Base-by-base conservation (phyloP, 2,113 vertebrate species). In the Genyomyrus donnyi region DNA sequence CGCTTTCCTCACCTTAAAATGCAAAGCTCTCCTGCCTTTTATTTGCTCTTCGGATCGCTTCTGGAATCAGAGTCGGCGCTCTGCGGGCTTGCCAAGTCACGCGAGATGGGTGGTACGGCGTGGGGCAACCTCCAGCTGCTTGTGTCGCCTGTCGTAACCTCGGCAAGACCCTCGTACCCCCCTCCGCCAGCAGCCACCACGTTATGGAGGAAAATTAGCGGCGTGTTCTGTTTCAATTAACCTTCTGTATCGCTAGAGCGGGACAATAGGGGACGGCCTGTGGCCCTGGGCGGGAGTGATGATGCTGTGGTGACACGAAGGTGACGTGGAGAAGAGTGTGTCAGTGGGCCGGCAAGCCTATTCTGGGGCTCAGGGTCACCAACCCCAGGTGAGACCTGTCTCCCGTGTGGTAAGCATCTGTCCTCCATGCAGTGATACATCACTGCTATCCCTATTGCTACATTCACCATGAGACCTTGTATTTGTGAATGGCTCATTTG, bases 201-300 rank as follows among this genome's bases (percentile, higher is more conserved):
- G 94, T 96, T 95, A 95, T 95, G 95, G 95, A 15, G 95, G 93
- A 91, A 96, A 96, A 96, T 96, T 95, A 95, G 95, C 95, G 92
- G 95, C 94, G 93, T 94, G 94, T 96, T 96, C 93, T 90, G 93
- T 96, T 96, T 96, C 94, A 96, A 96, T 96, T 96, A 96, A 96
- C 96, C 95, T 96, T 96, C 94, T 91, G 88, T 56, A 92, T 93
- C 92, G 94, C 94, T 91, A 91, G 94, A 95, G 94, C 93, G 91
- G 90, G 93, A 91, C 92, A 92, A 90, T 90, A 92, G 93, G 94
- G 94, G 94, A 93, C 92, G 93, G 93, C 93, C 93, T 91, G 91
- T 80, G 92, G 85, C 93, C 93, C 85, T 87, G 89, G 89, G 93
- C 21, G 17, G 95, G 95, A 96, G 95, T 94, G 94, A 93, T 92